A percentile compares a stretch with the other conserved stretches of the same genome.
Conservation (phyloP, 1,140 invertebrate species). For the Phymastichus coffea region DNA sequence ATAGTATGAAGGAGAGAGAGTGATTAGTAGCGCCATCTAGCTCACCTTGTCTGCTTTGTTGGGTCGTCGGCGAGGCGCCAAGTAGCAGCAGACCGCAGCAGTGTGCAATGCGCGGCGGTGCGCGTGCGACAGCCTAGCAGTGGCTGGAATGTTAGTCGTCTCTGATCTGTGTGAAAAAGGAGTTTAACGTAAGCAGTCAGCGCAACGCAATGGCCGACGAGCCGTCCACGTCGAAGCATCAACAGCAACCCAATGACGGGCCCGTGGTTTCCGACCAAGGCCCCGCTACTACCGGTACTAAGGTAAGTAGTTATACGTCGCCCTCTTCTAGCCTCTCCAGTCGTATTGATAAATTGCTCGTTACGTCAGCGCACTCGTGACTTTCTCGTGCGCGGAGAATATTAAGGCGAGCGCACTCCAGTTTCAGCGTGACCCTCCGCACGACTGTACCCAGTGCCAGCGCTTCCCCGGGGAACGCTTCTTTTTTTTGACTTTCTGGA, state of each 20-base stretch:
- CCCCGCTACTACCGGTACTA: conserved; percentile 1
- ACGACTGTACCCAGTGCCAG: too few species aligned
- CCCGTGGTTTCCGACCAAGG: conserved; percentile 12
- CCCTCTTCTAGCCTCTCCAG: background rate
- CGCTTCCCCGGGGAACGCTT: too few species aligned
- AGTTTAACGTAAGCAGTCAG: too few species aligned
- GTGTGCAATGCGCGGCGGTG: background rate
- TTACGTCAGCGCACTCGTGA: conserved; percentile 28
- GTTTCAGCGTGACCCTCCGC: too few species aligned
- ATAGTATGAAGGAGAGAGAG: too few species aligned
- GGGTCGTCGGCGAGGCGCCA: too few species aligned
- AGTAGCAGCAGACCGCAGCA: too few species aligned
- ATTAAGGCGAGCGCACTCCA: too few species aligned
- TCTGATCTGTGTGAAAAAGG: background rate
- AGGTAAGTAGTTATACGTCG: background rate
- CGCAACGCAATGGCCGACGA: conserved; percentile 18
- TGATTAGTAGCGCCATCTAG: too few species aligned
- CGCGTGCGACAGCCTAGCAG: background rate
- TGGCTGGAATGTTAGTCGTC: background rate
- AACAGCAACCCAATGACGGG: background rate
- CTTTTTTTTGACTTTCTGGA: too few species aligned
- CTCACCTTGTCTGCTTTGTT: too few species aligned
- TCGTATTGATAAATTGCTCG: conserved; percentile 20
- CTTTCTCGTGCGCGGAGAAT: too few species aligned
- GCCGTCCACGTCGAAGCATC: background rate